Evolutionary conservation across 2,113 vertebrate species (phyloP), one percentile per base, ranked within the genome.

Genomic region (Platichthys stellatus): DNA sequence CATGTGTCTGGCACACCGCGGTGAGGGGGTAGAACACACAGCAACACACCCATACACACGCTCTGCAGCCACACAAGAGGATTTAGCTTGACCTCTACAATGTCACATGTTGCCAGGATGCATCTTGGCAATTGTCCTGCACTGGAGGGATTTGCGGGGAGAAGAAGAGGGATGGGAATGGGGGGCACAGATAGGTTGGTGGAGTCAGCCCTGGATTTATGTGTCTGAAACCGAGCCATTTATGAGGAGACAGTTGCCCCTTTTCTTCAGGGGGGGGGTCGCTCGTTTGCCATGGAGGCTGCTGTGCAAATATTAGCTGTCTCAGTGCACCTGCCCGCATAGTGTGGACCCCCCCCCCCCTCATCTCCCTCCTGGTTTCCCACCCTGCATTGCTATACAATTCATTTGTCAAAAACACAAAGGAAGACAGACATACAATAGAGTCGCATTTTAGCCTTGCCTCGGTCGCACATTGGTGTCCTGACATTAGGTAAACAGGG

Each of bases 291-390:
- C 66, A 74, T 88, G 70, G 88, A 93, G 90, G 84, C 90, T 79
- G 60, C 91, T 94, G 92, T 92, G 94, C 91, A 93, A 95, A 93
- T 91, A 94, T 92, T 93, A 85, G 79, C 78, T 68, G 67, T 90
- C 93, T 1, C 45, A 63, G 56, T 91, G 92, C 95, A 96, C 94
- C 95, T 97, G 95, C 94, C 94, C 83, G 92, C 92, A 80, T 87
- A 90, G 86, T 85, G 74, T n/a, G 63, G 79, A 84, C 12, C 61
- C 69, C n/a, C 12, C 61, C 69, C n/a, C 78, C 66, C 63, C 81
- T 23, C 87, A 28, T 4, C 26, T 80, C 82, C 81, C 45, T 47
- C 74, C 40, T 58, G 81, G 67, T 88, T 85, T 86, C 91, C 88
- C 90, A 76, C 63, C 83, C 83, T 78, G 76, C 73, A 86, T 94